Evolutionary conservation across 1,140 invertebrate genomes (phyloP).

Genomic region (Medauroidea extradentata): DNA sequence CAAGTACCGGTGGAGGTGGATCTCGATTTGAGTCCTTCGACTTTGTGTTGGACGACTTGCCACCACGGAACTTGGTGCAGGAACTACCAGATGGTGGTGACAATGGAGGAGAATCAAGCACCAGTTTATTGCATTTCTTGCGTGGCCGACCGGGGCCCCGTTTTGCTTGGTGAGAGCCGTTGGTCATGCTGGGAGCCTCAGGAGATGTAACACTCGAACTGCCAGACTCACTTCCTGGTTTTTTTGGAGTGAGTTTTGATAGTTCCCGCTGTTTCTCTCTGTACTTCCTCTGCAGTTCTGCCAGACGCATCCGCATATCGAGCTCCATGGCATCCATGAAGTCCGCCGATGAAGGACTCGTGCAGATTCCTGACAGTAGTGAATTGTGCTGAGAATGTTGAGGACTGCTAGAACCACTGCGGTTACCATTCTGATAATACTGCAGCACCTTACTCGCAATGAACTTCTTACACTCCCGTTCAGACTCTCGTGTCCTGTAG

Average conservation of each 20-base stretch:
- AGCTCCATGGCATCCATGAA: constrained; percentile 70
- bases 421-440: constrained; percentile 38
- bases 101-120: constrained; percentile 1
- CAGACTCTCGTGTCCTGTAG: constrained; percentile 45
- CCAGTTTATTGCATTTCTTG: constrained; percentile 24
- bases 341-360: constrained; percentile 24
- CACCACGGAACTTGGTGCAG: background rate
- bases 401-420: constrained; percentile 33
- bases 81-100: background rate
- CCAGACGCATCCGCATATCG: constrained; percentile 71
- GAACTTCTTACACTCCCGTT: constrained; percentile 46
- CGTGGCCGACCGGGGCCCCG: constrained; percentile 41
- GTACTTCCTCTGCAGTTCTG: constrained; percentile 71
- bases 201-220: background rate
- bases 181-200: background rate
- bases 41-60: constrained; percentile 12
- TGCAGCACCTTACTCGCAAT: constrained; percentile 38
- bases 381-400: background rate
- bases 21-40: constrained; percentile 4
- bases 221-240: constrained; percentile 17
- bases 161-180: constrained; percentile 17
- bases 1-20: constrained; percentile 37
- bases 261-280: constrained; percentile 78
- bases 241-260: constrained; percentile 59
- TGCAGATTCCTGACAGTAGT: background rate